A percentile compares a stretch with the other conserved stretches of the same genome.
phyloP scores from a whole-genome alignment of 2,888 invertebrate species.

The Amblyjoppa fuscipennis region DNA sequence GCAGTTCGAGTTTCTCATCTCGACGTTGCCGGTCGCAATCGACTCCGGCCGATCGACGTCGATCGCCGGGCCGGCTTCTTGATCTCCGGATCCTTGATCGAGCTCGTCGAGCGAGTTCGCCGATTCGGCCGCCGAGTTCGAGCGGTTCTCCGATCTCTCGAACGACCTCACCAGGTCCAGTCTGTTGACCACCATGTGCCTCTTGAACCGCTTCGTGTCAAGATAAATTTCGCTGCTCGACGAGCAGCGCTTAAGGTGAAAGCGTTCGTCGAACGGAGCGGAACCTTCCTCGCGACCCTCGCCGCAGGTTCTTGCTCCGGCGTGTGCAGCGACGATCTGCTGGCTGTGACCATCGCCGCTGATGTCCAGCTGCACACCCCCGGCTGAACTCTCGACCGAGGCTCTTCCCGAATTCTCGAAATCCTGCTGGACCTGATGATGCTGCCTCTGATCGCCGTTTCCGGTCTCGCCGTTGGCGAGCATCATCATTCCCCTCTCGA shows the following conservation, averaged over 20 bases:
- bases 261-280: slow-evolving; percentile 66
- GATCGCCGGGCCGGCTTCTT: slow-evolving; percentile 48
- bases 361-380: slow-evolving; percentile 57
- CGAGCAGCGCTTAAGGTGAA: slow-evolving; percentile 61
- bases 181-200: slow-evolving; percentile 75
- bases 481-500: slow-evolving; percentile 72
- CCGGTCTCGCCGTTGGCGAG: slow-evolving; percentile 50
- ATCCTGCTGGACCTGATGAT: slow-evolving; percentile 63
- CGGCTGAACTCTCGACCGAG: slow-evolving; percentile 59
- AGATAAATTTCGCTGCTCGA: slow-evolving; percentile 70
- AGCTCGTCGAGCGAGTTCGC: slow-evolving; percentile 74
- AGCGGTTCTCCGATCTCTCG: slow-evolving; percentile 81
- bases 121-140: slow-evolving; percentile 79
- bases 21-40: slow-evolving; percentile 50
- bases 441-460: slow-evolving; percentile 57
- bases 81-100: slow-evolving; percentile 70
- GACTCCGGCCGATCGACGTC: slow-evolving; percentile 57
- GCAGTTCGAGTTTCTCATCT: slow-evolving; percentile 46
- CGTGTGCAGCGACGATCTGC: slow-evolving; percentile 49
- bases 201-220: slow-evolving; percentile 73
- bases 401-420: slow-evolving; percentile 58
- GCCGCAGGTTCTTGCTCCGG: slow-evolving; percentile 60
- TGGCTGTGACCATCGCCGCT: slow-evolving; percentile 62
- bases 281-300: slow-evolving; percentile 55
- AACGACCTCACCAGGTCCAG: slow-evolving; percentile 79